Evolutionary conservation across 2,797 vertebrate genomes (phyloP).

Genomic region (Petrocephalus sullivani): DNA sequence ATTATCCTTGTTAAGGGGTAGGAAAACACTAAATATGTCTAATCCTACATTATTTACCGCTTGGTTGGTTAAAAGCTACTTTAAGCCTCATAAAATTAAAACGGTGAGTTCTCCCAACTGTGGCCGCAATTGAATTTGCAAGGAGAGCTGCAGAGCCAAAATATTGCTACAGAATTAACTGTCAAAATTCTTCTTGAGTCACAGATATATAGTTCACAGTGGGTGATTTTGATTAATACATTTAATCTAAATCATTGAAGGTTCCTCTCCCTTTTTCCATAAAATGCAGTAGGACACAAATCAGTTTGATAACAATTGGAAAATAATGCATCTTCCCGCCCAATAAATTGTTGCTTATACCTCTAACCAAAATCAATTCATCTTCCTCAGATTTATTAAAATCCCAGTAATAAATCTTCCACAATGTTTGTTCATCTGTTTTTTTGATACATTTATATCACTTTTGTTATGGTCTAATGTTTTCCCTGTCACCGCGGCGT

Average conservation of each 20-base stretch:
- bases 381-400: slow-evolving; percentile 94
- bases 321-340: slow-evolving; percentile 99
- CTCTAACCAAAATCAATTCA: slow-evolving; percentile 99
- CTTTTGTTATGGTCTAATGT: slow-evolving; percentile 95
- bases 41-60: slow-evolving; percentile 96
- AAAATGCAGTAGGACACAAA: slow-evolving; percentile 99
- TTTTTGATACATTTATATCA: slow-evolving; percentile 98
- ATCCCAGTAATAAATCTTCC: slow-evolving; percentile 96
- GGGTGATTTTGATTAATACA: slow-evolving; percentile 98
- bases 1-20: slow-evolving; percentile 85
- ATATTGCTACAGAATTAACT: slow-evolving; percentile 98
- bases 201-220: slow-evolving; percentile 99
- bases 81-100: slow-evolving; percentile 97
- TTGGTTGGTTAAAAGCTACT: slow-evolving; percentile 97
- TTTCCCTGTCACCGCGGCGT: slow-evolving; percentile 87
- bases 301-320: slow-evolving; percentile 99
- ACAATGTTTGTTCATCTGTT: slow-evolving; percentile 99
- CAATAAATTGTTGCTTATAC: slow-evolving; percentile 99
- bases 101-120: slow-evolving; percentile 81
- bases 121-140: slow-evolving; percentile 81
- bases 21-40: slow-evolving; percentile 98
- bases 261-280: slow-evolving; percentile 96
- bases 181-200: slow-evolving; percentile 98
- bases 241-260: slow-evolving; percentile 98
- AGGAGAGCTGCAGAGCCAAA: slow-evolving; percentile 87